These are phyloP conservation scores for Pseudachorutes palmiensis DNA, from an alignment of 1,140 invertebrate species.

Conservation along the genomic window DNA sequence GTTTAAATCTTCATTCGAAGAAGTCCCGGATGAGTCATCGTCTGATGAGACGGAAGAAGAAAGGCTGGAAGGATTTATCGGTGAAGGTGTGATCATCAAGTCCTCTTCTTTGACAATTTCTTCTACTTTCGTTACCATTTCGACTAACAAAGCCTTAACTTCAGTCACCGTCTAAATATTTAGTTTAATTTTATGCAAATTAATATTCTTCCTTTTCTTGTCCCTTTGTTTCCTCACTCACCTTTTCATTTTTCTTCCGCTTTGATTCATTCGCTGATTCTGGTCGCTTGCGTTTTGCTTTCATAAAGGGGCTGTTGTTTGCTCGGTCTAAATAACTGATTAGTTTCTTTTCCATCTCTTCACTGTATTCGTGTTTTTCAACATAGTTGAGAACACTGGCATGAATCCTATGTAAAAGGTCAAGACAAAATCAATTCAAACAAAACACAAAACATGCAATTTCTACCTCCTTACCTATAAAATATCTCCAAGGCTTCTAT, in stretches of 20 bases:
- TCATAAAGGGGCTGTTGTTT: constrained; percentile 44
- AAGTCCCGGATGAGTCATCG: constrained; percentile 10
- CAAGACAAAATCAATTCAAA: too few species aligned
- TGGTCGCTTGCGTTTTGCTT: constrained; percentile 18
- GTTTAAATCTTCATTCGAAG: constrained; percentile 14
- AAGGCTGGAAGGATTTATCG: background rate
- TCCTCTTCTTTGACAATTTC: constrained; percentile 15
- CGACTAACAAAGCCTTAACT: constrained; percentile 12
- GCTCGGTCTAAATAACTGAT: constrained; percentile 42
- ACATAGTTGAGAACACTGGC: constrained; percentile 76
- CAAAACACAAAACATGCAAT: constrained; percentile 5
- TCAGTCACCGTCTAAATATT: background rate
- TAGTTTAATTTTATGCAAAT: too few species aligned
- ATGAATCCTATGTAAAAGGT: constrained; percentile 55
- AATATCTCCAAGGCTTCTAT: constrained; percentile 79
- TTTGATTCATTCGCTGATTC: constrained; percentile 15
- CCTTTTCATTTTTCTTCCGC: constrained; percentile 22
- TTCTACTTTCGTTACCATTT: constrained; percentile 21
- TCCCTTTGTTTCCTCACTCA: constrained; percentile 25
- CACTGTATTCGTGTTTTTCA: constrained; percentile 53
- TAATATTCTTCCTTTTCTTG: constrained; percentile 19
- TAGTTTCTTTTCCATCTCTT: constrained; percentile 41
- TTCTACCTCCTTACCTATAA: constrained; percentile 41
- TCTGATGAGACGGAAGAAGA: constrained; percentile 11
- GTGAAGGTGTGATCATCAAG: background rate